These are phyloP conservation scores for Apaloderma vittatum DNA, from an alignment of 2,113 vertebrate genomes.

Conservation along the genomic window DNA sequence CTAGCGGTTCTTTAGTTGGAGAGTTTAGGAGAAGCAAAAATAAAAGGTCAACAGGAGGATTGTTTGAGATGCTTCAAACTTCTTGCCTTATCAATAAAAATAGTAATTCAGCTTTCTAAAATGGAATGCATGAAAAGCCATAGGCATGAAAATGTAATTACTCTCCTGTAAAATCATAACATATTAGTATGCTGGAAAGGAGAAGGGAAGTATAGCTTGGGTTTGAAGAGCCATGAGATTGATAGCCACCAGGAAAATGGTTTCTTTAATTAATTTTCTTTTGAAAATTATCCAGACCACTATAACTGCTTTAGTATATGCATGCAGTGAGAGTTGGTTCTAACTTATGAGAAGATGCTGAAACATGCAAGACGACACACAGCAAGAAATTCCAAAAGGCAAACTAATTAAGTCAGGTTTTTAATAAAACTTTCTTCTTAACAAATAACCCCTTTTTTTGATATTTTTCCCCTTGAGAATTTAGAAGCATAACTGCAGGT, in stretches of 20 bases:
- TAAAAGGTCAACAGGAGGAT: slow-evolving; percentile 30
- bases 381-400: slow-evolving; percentile 6
- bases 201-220: not conserved
- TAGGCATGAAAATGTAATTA: slow-evolving; percentile 64
- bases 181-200: slow-evolving; percentile 64
- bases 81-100: slow-evolving; percentile 48
- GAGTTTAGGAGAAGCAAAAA: not conserved
- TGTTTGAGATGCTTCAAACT: slow-evolving; percentile 28
- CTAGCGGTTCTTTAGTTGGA: not conserved
- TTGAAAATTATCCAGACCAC: slow-evolving; percentile 62
- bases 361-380: not conserved
- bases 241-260: slow-evolving; percentile 69
- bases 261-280: slow-evolving; percentile 73
- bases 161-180: slow-evolving; percentile 35
- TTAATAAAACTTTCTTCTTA: slow-evolving; percentile 8
- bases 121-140: slow-evolving; percentile 36
- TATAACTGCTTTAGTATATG: slow-evolving; percentile 58
- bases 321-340: not conserved
- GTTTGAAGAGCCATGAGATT: slow-evolving; percentile 57
- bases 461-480: not conserved
- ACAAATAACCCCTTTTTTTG: not conserved
- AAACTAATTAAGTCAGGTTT: not conserved
- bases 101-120: slow-evolving; percentile 6
- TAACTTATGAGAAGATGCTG: not conserved
- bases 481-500: not conserved